A percentile compares a stretch with the other conserved stretches of the same genome.
phyloP scores from a whole-genome alignment of 2,888 invertebrate genomes.

The Dione juno region DNA sequence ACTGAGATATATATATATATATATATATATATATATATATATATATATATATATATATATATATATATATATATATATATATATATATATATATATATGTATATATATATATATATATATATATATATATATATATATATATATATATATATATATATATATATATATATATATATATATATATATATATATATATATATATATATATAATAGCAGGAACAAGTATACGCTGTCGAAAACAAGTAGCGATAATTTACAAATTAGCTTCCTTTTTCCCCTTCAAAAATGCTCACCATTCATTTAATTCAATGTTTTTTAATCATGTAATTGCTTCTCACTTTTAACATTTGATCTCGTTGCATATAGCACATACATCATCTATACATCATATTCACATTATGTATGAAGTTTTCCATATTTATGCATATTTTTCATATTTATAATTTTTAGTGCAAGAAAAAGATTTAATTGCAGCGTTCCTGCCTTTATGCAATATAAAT shows the following conservation, averaged over 20 bases:
- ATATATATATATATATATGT: no score
- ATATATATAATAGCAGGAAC: background rate
- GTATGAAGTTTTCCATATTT: no score
- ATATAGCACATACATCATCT: background rate
- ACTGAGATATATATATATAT: no score
- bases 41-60: no score
- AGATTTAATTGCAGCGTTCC: conserved; percentile 14
- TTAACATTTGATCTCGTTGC: conserved; percentile 4
- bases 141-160: no score
- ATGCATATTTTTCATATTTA: no score
- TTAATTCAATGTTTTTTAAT: conserved; percentile 16
- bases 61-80: no score
- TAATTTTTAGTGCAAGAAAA: background rate
- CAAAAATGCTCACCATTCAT: background rate
- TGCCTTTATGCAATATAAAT: conserved; percentile 24
- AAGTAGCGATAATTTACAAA: background rate
- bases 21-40: no score
- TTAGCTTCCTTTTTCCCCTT: background rate
- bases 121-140: no score
- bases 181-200: background rate
- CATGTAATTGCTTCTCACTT: conserved; percentile 17
- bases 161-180: background rate
- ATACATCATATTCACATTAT: background rate
- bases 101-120: no score
- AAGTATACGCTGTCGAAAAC: no score